These are phyloP conservation scores for Ctenodactylus gundi DNA, from an alignment of 2,113 vertebrate species.

Conservation along the genomic window DNA sequence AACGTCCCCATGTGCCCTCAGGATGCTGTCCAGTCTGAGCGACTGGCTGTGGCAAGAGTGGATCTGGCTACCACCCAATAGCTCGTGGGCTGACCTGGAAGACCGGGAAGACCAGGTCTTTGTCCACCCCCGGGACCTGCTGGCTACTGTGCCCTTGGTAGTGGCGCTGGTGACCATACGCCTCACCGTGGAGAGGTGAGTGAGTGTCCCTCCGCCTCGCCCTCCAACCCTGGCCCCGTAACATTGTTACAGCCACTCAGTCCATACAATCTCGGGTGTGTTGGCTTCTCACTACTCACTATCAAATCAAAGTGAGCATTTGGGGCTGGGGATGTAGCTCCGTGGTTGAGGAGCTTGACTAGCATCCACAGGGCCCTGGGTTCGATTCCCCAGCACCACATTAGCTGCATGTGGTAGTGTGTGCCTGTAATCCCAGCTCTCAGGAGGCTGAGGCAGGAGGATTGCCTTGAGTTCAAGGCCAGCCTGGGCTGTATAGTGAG, in stretches of 20 bases:
- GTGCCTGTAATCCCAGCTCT: not conserved
- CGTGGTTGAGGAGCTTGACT: too few species aligned
- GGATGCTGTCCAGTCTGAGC: constrained; percentile 88
- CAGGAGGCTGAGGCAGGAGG: not conserved
- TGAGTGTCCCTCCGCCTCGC: not conserved
- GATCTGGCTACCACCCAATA: constrained; percentile 92
- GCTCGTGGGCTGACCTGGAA: constrained; percentile 88
- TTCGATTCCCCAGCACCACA: too few species aligned
- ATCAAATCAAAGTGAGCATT: too few species aligned
- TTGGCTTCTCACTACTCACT: too few species aligned
- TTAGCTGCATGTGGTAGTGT: too few species aligned
- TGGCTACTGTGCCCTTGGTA: constrained; percentile 87
- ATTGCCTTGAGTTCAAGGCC: not conserved
- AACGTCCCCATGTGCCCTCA: constrained; percentile 34
- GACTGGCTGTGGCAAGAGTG: constrained; percentile 91
- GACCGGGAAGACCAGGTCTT: constrained; percentile 81
- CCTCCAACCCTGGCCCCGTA: not conserved
- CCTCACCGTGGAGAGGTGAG: constrained; percentile 90
- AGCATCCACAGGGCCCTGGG: too few species aligned
- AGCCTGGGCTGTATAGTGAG: not conserved
- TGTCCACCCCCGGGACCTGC: constrained; percentile 76
- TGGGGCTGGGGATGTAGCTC: too few species aligned
- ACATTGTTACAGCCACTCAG: too few species aligned
- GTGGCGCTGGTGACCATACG: constrained; percentile 87
- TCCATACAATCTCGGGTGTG: too few species aligned